These are phyloP conservation scores for Bradypodion pumilum DNA, from an alignment of 2,797 vertebrate genomes.

Conservation along the genomic window DNA sequence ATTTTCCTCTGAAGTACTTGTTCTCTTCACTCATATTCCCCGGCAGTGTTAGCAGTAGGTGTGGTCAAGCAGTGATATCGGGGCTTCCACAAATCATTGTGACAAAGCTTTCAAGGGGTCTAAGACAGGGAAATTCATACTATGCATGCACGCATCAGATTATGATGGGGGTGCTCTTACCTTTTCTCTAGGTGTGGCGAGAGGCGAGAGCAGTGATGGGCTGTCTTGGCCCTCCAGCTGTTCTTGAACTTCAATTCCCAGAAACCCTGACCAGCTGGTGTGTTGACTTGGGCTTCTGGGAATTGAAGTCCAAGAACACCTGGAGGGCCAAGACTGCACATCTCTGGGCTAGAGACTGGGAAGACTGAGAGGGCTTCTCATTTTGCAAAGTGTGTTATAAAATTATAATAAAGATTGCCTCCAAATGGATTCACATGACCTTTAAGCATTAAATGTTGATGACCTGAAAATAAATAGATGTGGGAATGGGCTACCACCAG, in stretches of 20 bases:
- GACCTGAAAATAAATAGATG: too few species aligned
- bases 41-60: too few species aligned
- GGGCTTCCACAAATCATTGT: background rate
- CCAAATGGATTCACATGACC: background rate
- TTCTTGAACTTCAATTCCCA: too few species aligned
- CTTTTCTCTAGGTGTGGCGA: background rate
- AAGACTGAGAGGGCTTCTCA: background rate
- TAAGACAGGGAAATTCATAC: background rate
- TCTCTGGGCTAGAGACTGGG: background rate
- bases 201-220: background rate
- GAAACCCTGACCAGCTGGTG: too few species aligned
- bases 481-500: background rate
- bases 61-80: background rate
- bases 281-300: too few species aligned
- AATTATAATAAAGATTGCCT: background rate
- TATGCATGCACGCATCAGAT: background rate
- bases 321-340: too few species aligned
- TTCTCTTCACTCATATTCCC: background rate
- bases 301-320: too few species aligned
- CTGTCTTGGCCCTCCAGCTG: too few species aligned
- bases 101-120: background rate
- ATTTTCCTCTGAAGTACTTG: background rate
- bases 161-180: background rate
- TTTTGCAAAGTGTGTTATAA: background rate
- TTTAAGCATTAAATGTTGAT: too few species aligned